A percentile compares a stretch with the other conserved stretches of the same genome.
Evolutionary conservation across 2,888 invertebrate species (phyloP).

Genomic region (Melinaea menophilus): DNA sequence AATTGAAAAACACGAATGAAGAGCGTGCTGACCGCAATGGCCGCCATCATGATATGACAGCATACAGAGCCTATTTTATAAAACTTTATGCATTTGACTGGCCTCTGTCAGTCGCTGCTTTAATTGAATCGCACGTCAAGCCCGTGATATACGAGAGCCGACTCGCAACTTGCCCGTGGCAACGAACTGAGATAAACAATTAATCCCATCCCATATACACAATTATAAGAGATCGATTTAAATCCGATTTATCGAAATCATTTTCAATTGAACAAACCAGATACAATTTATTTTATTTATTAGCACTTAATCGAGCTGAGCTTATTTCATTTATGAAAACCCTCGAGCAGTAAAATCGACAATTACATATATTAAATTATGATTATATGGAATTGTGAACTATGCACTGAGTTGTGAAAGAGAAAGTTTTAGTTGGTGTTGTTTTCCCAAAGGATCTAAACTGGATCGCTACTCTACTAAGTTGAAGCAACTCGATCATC

Average conservation of each 20-base stretch:
- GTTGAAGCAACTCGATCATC: conserved; percentile 56
- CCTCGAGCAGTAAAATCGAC: neutral
- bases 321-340: neutral
- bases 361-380: conserved; percentile 29
- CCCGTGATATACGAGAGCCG: conserved; percentile 58
- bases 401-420: conserved; percentile 27
- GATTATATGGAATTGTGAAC: conserved; percentile 29
- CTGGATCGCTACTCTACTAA: conserved; percentile 40
- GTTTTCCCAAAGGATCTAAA: conserved; percentile 57
- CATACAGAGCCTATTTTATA: conserved; percentile 28
- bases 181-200: conserved; percentile 37
- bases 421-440: conserved; percentile 47
- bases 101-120: conserved; percentile 54
- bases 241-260: conserved; percentile 58
- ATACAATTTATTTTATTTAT: conserved; percentile 38
- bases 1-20: conserved; percentile 30
- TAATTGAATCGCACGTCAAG: conserved; percentile 67
- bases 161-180: conserved; percentile 40
- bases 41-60: conserved; percentile 33
- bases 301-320: conserved; percentile 42
- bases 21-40: conserved; percentile 34
- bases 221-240: conserved; percentile 49
- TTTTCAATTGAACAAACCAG: conserved; percentile 46
- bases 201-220: conserved; percentile 26
- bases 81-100: conserved; percentile 45